Base-by-base conservation (phyloP, 2,113 vertebrate genomes). In the Cochlearius cochlearius region DNA sequence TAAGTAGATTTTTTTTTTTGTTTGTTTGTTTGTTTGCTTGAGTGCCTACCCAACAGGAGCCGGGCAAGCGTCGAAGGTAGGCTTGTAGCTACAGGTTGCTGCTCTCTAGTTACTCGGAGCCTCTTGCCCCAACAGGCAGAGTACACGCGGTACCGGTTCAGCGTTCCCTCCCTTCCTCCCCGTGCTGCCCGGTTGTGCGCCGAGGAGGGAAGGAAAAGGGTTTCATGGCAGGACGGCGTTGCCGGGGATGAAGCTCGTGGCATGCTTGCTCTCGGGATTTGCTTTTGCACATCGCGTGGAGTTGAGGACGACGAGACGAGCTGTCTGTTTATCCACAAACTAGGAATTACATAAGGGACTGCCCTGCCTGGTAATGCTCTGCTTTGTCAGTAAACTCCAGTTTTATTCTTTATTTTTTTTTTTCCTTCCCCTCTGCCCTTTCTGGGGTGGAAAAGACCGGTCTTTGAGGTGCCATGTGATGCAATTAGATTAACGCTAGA, bases 41-140 rank as follows among this genome's bases (percentile, higher is more conserved):
- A 71, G 49, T 47, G 38, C 71, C 78, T 79, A 10, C 72, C 10
- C 15, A 25, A 8, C 14, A 1, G 2, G 53, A 30, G 72, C 76
- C 47, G 80, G 82, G 93, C 45, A 32, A 39, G 34, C 2, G 1
- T 8, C 0, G 2, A 7, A 19, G 30, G 45, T 15, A 64, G 89
- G 50, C 96, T 95, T 97, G 96, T 96, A 92, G 94, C 91, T 96
- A 94, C 96, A 97, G 95, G 96, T 90, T 16, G 72, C 17, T 53
- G 53, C 84, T 60, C 79, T 41, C 45, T 38, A 4, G 73, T 53
- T 84, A 3, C 64, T 20, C 1, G 5, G 41, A 86, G 36, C 39
- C 72, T 96, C 96, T 16, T 97, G 95, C 89, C 96, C 55, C 15
- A 9, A 90, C 97, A 97, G 81, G 96, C 94, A 91, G 88, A 72